Percentiles rank a stretch among this genome's conserved stretches.
phyloP scores from a whole-genome alignment of 2,888 invertebrate species.

The Leucophenga maculata region DNA sequence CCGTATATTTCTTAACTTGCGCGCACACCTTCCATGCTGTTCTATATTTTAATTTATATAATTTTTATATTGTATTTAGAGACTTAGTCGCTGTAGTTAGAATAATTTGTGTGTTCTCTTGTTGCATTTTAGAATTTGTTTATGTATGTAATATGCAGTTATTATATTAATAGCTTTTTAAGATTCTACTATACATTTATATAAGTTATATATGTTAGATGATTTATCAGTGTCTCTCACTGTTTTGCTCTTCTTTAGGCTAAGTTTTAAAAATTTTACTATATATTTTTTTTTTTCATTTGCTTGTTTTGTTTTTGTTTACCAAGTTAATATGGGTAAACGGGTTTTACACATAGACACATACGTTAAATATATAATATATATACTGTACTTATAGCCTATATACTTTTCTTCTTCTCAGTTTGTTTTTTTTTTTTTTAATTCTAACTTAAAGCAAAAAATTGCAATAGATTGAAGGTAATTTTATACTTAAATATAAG shows the following conservation, averaged over 20 bases:
- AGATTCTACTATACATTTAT: conserved; percentile 24
- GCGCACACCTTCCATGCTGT: background rate
- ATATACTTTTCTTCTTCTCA: background rate
- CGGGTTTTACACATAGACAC: background rate
- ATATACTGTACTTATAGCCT: no score
- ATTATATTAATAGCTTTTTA: conserved; percentile 30
- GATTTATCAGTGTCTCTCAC: background rate
- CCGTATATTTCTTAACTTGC: no score
- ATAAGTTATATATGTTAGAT: conserved; percentile 4
- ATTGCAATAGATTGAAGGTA: conserved; percentile 38
- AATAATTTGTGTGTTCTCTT: conserved; percentile 45
- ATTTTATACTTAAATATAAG: conserved; percentile 15
- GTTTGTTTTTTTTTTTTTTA: background rate
- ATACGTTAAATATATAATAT: background rate
- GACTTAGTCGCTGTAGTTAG: conserved; percentile 49
- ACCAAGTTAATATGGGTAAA: background rate
- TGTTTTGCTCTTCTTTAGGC: conserved; percentile 19
- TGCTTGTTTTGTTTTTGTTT: conserved; percentile 48
- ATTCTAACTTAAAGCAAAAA: conserved; percentile 38
- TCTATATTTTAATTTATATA: background rate
- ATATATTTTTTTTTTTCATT: conserved; percentile 28
- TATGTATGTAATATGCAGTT: conserved; percentile 20
- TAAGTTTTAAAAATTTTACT: conserved; percentile 14
- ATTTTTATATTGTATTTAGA: background rate
- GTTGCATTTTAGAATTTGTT: conserved; percentile 23